phyloP scores from a whole-genome alignment of 2,888 invertebrate genomes.

The Drosophila subquinaria region DNA sequence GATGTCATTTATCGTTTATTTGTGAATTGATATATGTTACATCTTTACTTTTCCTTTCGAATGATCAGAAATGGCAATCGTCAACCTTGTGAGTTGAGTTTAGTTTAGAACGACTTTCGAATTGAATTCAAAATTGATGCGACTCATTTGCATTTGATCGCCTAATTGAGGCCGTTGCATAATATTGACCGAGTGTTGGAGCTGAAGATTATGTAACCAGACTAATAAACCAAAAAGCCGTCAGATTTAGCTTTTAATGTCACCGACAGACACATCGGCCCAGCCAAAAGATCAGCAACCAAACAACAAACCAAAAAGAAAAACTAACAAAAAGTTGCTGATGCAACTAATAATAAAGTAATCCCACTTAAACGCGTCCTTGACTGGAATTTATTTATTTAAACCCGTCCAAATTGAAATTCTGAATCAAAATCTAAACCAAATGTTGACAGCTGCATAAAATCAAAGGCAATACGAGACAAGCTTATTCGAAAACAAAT shows the following conservation, averaged over 20 bases:
- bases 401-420: slow-evolving; percentile 20
- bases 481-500: slow-evolving; percentile 15
- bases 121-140: slow-evolving; percentile 49
- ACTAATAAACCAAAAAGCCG: slow-evolving; percentile 61
- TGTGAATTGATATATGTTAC: slow-evolving; percentile 23
- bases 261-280: slow-evolving; percentile 39
- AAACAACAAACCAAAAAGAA: slow-evolving; percentile 5
- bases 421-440: slow-evolving; percentile 26
- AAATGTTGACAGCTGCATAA: slow-evolving; percentile 22
- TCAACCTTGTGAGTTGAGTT: slow-evolving; percentile 39
- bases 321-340: slow-evolving; percentile 12
- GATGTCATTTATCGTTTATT: slow-evolving; percentile 20
- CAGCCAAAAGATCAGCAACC: slow-evolving; percentile 8
- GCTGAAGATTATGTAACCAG: slow-evolving; percentile 63
- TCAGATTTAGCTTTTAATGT: slow-evolving; percentile 58
- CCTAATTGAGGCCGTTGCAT: slow-evolving; percentile 74
- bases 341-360: slow-evolving; percentile 43
- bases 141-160: slow-evolving; percentile 68
- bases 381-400: slow-evolving; percentile 24
- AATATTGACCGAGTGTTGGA: slow-evolving; percentile 68
- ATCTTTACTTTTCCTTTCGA: slow-evolving; percentile 27
- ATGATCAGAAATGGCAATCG: slow-evolving; percentile 43
- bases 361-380: slow-evolving; percentile 55
- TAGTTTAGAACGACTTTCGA: slow-evolving; percentile 73
- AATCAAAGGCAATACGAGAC: not conserved